Evolutionary conservation across 2,113 vertebrate genomes (phyloP), one percentile per base, ranked within the genome.

Genomic region (Strix uralensis): DNA sequence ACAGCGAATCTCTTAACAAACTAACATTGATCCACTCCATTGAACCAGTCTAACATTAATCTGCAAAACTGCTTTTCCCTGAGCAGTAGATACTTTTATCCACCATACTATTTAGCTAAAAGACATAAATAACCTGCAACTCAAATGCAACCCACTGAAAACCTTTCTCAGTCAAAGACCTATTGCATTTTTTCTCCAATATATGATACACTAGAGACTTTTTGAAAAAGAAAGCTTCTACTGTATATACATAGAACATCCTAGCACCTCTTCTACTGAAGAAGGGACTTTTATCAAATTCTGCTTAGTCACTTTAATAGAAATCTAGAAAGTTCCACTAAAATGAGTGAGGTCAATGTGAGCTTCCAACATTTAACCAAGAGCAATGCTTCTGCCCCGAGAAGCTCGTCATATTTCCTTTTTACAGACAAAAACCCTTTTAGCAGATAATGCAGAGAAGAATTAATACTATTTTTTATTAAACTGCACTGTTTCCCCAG

Each of bases 1-100:
- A 7, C 71, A 51, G 72, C 1, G 4, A 81, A 73, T 69, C 63
- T 63, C 88, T 66, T 86, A 84, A 65, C 75, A 91, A 77, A 73
- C 72, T 79, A 81, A 88, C 93, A 88, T 71, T 91, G 94, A 83
- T 94, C 38, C 73, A 49, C 82, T 82, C 62, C 44, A 51, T 47
- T 77, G 71, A 86, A 51, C n/a, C 1, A 3, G 67, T 58, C 67
- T 65, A 47, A 67, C 71, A 88, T 80, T 57, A 73, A 73, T 88
- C 83, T 91, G 84, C 86, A 91, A 72, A 91, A 58, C 65, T 44
- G 71, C 77, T 86, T 92, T 52, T 66, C 19, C 55, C 90, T 81
- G 67, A 73, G 67, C 80, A 61, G 54, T 55, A 92, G 63, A 58
- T 67, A 55, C 71, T 95, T 91, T 63, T 36, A 82, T 57, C 71